A percentile compares a stretch with the other conserved stretches of the same genome.
These are phyloP conservation scores for Dendropsophus ebraccatus DNA, from an alignment of 2,113 vertebrate genomes.

Conservation along the genomic window DNA sequence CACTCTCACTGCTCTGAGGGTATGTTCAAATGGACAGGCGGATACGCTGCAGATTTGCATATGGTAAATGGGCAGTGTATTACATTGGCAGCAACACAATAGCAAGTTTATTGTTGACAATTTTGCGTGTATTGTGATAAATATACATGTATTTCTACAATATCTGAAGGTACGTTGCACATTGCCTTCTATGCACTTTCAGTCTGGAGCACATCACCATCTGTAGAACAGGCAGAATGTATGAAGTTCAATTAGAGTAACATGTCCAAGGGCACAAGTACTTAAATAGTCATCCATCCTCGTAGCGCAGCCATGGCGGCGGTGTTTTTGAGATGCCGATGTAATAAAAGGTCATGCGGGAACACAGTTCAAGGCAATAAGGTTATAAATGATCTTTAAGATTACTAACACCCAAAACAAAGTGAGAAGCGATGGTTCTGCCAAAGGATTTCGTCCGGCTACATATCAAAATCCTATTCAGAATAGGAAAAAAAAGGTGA, in stretches of 20 bases:
- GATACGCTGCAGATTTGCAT: no score
- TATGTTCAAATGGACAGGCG: no score
- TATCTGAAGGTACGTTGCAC: not conserved
- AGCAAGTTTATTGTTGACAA: no score
- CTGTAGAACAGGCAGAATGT: not conserved
- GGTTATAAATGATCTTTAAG: constrained; percentile 6
- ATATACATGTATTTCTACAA: no score
- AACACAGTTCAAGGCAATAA: constrained; percentile 41
- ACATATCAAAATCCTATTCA: constrained; percentile 39
- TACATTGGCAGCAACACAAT: no score
- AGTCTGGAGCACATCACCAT: not conserved
- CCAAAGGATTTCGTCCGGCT: constrained; percentile 2
- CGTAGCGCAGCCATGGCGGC: not conserved
- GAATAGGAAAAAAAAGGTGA: not conserved
- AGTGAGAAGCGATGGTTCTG: constrained; percentile 7
- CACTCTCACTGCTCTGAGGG: no score
- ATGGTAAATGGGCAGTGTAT: no score
- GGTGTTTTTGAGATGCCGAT: not conserved
- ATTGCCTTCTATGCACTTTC: not conserved
- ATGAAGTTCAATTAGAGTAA: not conserved
- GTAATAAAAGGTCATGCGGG: constrained; percentile 36
- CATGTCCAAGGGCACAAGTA: not conserved
- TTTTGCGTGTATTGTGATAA: no score
- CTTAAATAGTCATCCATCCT: constrained; percentile 28
- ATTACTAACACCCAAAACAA: constrained; percentile 24